Conservation (phyloP, 2,797 vertebrate genomes). For the Eptatretus atami region DNA sequence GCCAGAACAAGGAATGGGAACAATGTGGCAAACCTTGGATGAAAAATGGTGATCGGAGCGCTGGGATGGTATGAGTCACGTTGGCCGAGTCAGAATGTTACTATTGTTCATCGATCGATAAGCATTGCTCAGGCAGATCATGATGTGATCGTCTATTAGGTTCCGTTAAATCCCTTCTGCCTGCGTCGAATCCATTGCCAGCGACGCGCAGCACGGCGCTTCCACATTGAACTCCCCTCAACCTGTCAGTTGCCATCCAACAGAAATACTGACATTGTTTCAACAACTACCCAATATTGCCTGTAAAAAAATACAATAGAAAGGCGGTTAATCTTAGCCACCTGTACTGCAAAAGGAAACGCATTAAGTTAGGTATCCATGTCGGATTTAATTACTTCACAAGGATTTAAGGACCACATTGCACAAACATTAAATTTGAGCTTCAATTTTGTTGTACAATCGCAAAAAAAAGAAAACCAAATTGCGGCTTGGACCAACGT, state of each 20-base stretch:
- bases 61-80: constrained; percentile 72
- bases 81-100: constrained; percentile 80
- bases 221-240: constrained; percentile 75
- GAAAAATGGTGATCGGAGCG: constrained; percentile 71
- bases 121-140: constrained; percentile 81
- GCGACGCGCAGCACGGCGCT: constrained; percentile 67
- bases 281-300: too few relatives aligned
- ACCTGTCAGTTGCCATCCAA: constrained; percentile 20
- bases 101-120: constrained; percentile 94
- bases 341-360: too few relatives aligned
- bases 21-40: constrained; percentile 30
- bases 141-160: constrained; percentile 27
- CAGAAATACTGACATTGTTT: not conserved
- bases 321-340: too few relatives aligned
- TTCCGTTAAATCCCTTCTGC: constrained; percentile 29
- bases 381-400: too few relatives aligned
- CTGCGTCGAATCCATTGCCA: constrained; percentile 40
- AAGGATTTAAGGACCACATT: too few relatives aligned
- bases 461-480: too few relatives aligned
- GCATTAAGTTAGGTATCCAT: too few relatives aligned
- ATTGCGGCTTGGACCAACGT: too few relatives aligned
- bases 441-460: too few relatives aligned
- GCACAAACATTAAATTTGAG: too few relatives aligned
- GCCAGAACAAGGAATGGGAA: not conserved
- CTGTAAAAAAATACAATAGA: too few relatives aligned